A percentile compares a stretch with the other conserved stretches of the same genome.
Evolutionary conservation across 2,797 vertebrate genomes (phyloP).

Genomic region (Parauchenoglanis punctatus): DNA sequence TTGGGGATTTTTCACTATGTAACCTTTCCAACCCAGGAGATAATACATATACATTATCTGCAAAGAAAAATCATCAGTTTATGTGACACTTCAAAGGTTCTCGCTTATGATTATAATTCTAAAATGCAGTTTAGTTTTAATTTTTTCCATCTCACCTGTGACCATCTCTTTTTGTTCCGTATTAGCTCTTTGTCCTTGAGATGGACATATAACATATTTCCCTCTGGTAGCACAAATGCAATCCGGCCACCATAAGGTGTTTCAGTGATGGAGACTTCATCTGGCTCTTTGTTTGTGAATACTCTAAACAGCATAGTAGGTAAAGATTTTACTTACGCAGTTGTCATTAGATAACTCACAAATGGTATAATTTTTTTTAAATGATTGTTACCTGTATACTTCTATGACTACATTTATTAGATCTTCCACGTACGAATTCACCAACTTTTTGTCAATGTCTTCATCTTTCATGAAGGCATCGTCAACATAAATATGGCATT

Average conservation of each 20-base stretch:
- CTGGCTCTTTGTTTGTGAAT: slow-evolving; percentile 81
- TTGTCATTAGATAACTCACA: neutral
- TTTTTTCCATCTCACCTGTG: slow-evolving; percentile 69
- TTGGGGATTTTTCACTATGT: slow-evolving; percentile 75
- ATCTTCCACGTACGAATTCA: slow-evolving; percentile 75
- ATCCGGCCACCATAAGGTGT: slow-evolving; percentile 80
- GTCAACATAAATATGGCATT: slow-evolving; percentile 79
- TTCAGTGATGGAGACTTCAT: slow-evolving; percentile 77
- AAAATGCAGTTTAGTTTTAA: neutral
- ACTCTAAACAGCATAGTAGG: slow-evolving; percentile 63
- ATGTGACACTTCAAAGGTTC: neutral
- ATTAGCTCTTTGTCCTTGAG: slow-evolving; percentile 80
- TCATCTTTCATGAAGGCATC: slow-evolving; percentile 74
- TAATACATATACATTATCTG: slow-evolving; percentile 86
- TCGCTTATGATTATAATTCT: neutral
- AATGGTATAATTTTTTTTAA: neutral
- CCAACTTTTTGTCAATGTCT: slow-evolving; percentile 61
- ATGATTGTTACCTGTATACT: slow-evolving; percentile 73
- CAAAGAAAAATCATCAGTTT: slow-evolving; percentile 37
- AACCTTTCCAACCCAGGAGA: slow-evolving; percentile 82
- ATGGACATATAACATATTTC: slow-evolving; percentile 79
- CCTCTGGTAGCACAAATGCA: slow-evolving; percentile 77
- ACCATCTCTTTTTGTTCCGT: slow-evolving; percentile 84
- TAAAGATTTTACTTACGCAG: neutral
- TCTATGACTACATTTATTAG: slow-evolving; percentile 74